These are phyloP conservation scores for Nannoperca australis DNA, from an alignment of 2,797 vertebrate species.

Conservation along the genomic window DNA sequence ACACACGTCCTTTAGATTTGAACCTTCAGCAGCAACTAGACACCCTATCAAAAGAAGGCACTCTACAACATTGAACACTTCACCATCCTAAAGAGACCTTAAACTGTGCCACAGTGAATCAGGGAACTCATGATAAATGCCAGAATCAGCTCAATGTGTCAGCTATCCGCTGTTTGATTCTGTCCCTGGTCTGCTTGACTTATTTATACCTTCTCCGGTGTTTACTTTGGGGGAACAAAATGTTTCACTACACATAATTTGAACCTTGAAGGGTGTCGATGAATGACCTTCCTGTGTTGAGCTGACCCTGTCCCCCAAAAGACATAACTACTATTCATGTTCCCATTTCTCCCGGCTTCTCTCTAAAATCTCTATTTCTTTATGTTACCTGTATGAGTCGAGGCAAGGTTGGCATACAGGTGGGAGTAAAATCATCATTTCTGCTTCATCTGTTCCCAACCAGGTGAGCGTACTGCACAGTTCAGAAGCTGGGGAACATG, in stretches of 20 bases:
- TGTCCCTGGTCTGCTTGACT: conserved; percentile 18
- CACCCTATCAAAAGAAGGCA: conserved; percentile 7
- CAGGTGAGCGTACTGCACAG: conserved; percentile 92
- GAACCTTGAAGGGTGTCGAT: not conserved
- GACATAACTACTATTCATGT: conserved; percentile 7
- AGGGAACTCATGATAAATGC: not conserved
- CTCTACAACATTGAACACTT: not conserved
- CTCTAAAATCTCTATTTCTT: not conserved
- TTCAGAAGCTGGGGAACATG: conserved; percentile 84
- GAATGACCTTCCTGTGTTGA: conserved; percentile 27
- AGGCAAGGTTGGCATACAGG: not conserved
- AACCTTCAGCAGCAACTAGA: not conserved
- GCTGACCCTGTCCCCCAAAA: conserved; percentile 21
- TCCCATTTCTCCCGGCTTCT: not conserved
- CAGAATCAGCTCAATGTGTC: not conserved
- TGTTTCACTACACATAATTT: conserved; percentile 1
- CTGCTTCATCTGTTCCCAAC: conserved; percentile 15
- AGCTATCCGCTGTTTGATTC: not conserved
- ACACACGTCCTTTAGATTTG: not conserved
- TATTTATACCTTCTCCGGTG: conserved; percentile 24
- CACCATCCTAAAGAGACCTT: not conserved
- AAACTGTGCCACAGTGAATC: conserved; percentile 1
- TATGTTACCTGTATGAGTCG: not conserved
- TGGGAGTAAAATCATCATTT: not conserved
- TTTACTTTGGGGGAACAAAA: conserved; percentile 17